phyloP scores from a whole-genome alignment of 2,113 vertebrate species.

The Callocephalon fimbriatum region DNA sequence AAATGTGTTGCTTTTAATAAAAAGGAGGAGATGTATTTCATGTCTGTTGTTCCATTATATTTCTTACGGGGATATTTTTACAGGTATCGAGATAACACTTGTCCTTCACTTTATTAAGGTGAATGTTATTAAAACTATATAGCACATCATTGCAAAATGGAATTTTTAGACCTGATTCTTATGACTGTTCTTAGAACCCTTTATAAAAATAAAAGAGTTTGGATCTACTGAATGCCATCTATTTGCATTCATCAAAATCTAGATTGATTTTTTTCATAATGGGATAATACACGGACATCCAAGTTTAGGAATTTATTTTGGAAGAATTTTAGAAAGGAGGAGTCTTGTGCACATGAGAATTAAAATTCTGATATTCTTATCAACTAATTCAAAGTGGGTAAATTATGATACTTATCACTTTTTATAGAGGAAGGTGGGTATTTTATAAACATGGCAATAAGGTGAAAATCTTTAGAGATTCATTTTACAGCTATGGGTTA shows the following conservation, averaged over 20 bases:
- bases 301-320: neutral
- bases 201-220: neutral
- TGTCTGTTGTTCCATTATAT: neutral
- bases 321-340: neutral
- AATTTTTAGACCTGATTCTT: neutral
- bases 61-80: neutral
- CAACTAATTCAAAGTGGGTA: neutral
- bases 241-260: neutral
- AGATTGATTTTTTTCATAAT: neutral
- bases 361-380: neutral
- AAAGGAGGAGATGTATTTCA: neutral
- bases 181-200: neutral
- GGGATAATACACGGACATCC: accelerated
- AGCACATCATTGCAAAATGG: neutral
- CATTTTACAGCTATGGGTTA: neutral
- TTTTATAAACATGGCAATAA: neutral
- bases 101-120: neutral
- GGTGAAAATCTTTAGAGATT: neutral
- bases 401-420: neutral
- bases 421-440: neutral
- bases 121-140: neutral
- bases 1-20: neutral
- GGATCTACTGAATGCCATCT: neutral
- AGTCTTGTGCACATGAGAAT: neutral
- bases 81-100: neutral